Evolutionary conservation across 2,113 vertebrate genomes (phyloP).

Genomic region (Clarias macrocephalus): DNA sequence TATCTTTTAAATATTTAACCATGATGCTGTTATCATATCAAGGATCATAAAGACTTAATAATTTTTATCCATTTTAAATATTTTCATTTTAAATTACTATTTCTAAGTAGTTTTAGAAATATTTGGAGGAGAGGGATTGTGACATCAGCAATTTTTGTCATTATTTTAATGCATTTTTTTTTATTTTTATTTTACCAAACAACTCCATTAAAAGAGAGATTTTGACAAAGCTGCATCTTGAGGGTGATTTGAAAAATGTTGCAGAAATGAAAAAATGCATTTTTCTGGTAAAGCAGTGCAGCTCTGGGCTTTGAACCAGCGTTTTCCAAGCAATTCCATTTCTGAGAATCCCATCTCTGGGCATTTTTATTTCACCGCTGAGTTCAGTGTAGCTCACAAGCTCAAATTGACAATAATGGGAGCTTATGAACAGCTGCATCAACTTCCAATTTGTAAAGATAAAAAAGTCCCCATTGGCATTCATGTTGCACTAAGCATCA

Average conservation of each 20-base stretch:
- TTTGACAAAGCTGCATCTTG: not conserved
- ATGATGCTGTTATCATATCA: not conserved
- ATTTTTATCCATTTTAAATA: too few species aligned
- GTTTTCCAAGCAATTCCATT: not conserved
- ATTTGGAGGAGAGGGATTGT: not conserved
- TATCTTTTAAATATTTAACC: not conserved
- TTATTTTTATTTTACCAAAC: not conserved
- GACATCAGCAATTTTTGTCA: not conserved
- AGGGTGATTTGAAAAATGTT: not conserved
- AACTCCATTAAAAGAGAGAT: not conserved
- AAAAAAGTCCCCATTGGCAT: constrained; percentile 43
- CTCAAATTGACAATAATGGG: not conserved
- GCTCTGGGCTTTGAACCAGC: not conserved
- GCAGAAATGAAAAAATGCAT: not conserved
- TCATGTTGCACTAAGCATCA: constrained; percentile 57
- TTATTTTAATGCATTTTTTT: not conserved
- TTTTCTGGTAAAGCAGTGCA: not conserved
- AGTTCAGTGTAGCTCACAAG: not conserved
- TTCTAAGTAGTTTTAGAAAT: not conserved
- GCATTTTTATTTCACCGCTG: not conserved
- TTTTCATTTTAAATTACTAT: too few species aligned
- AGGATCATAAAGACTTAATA: not conserved
- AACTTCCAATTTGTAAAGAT: constrained; percentile 13
- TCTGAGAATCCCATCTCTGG: not conserved
- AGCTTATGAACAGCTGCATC: not conserved